Conservation (phyloP, 2,888 invertebrate species). For the Leucophora obtusa region DNA sequence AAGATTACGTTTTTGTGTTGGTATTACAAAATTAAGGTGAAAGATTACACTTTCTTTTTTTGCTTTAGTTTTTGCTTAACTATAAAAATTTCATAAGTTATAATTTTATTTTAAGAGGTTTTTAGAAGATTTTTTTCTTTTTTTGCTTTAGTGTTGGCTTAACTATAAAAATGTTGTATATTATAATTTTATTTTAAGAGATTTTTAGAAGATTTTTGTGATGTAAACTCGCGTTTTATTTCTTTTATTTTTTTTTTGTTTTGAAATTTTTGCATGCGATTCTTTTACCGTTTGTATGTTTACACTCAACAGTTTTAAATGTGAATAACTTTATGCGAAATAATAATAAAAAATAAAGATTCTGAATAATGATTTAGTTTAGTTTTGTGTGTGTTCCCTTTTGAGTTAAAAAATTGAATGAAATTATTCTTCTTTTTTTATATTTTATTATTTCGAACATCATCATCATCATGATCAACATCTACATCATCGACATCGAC, state of each 20-base stretch:
- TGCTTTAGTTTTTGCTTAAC: slow-evolving; percentile 19
- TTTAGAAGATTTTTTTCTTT: not conserved
- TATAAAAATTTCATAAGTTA: not conserved
- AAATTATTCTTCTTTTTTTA: slow-evolving; percentile 59
- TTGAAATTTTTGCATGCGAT: slow-evolving; percentile 51
- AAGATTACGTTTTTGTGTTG: slow-evolving; percentile 41
- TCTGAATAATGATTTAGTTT: slow-evolving; percentile 52
- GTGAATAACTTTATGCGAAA: slow-evolving; percentile 56
- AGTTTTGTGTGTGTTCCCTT: slow-evolving; percentile 50
- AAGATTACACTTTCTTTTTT: slow-evolving; percentile 51
- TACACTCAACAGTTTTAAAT: slow-evolving; percentile 57
- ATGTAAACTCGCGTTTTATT: not conserved
- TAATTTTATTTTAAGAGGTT: slow-evolving; percentile 4
- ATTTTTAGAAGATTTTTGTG: slow-evolving; percentile 9
- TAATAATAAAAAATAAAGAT: slow-evolving; percentile 43
- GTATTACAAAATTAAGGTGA: slow-evolving; percentile 9
- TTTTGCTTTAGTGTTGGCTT: slow-evolving; percentile 4
- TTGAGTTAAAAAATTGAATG: slow-evolving; percentile 63
- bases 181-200: slow-evolving; percentile 11
- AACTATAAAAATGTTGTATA: not conserved
- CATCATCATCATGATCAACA: slow-evolving; percentile 29
- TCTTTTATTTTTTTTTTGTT: not conserved
- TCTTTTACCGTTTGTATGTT: slow-evolving; percentile 46
- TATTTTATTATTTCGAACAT: slow-evolving; percentile 38
- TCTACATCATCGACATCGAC: slow-evolving; percentile 42